Base-by-base conservation (phyloP, 2,888 invertebrate species). In the Drosophila robusta region DNA sequence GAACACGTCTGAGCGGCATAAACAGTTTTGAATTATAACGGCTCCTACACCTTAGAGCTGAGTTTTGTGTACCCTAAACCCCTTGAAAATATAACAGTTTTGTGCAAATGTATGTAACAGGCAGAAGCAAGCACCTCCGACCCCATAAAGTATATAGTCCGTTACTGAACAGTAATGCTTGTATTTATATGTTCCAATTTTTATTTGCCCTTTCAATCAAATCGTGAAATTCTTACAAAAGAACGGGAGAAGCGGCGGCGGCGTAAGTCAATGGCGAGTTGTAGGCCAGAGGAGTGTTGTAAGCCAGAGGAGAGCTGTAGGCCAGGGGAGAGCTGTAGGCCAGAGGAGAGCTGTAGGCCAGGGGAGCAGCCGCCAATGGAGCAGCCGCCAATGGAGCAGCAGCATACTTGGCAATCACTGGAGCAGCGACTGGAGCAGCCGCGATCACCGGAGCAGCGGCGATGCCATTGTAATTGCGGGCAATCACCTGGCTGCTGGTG, bases 401-500 rank as follows among this genome's bases (percentile, higher is more conserved):
- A 6, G 4, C 18, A 2, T 18, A 52, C 2, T 0, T 80, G 77
- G 82, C 52, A 16, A 88, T 29, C 22, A 90, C 57, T 5, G 89
- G 88, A 18, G 18, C 18, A 18, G 18, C 18, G 18, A 18, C 18
- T 18, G 18, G 18, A 2, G 18, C 18, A 18, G 18, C 18, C 18
- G 18, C 18, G 18, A 18, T 18, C 18, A 18, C 18, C 2, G 18
- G 18, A 12, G 80, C 78, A 5, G 77, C 36, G 0, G 87, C 87
- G 32, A 88, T 80, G 1, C 88, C 86, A 78, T 90, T 89, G 73
- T 77, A 80, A 56, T 90, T 90, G 18, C 90, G 72, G 18, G 89
- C 87, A 67, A 89, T 45, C 60, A 81, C 78, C 69, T 90, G 90
- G 44, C 84, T 89, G 12, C 90, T 90, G 45, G 89, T 87, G n/a